Percentiles rank a stretch among this genome's conserved stretches.
phyloP scores from a whole-genome alignment of 2,797 vertebrate species.

The Falco concolor region DNA sequence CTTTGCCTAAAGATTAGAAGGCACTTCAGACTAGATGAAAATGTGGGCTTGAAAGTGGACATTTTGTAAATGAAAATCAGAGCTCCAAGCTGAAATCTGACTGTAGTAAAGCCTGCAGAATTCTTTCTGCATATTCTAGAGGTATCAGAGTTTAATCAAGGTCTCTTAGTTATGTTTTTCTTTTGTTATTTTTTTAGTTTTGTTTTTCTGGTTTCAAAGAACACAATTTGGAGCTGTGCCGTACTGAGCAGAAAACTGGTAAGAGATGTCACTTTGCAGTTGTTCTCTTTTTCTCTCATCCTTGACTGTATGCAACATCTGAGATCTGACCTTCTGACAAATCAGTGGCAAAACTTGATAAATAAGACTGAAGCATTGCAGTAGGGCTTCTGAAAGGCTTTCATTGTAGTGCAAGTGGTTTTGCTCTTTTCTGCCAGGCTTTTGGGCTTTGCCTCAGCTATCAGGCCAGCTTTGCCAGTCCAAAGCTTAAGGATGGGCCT shows the following conservation, averaged over 20 bases:
- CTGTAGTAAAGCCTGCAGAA: background rate
- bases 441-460: background rate
- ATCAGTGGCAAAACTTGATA: background rate
- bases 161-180: background rate
- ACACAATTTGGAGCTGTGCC: background rate
- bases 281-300: background rate
- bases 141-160: background rate
- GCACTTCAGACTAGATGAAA: background rate
- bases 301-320: background rate
- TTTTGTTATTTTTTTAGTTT: background rate
- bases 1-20: background rate
- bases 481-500: background rate
- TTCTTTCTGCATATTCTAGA: background rate
- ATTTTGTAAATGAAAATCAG: background rate
- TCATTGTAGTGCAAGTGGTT: background rate
- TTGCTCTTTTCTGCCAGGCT: background rate
- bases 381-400: background rate
- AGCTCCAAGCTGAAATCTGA: background rate
- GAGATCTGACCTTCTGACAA: background rate
- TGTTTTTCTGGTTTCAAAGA: background rate
- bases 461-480: background rate
- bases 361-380: background rate
- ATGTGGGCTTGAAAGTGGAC: background rate
- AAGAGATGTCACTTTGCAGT: background rate
- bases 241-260: background rate